A percentile compares a stretch with the other conserved stretches of the same genome.
phyloP scores from a whole-genome alignment of 2,113 vertebrate genomes.

The Psephotus haematonotus region DNA sequence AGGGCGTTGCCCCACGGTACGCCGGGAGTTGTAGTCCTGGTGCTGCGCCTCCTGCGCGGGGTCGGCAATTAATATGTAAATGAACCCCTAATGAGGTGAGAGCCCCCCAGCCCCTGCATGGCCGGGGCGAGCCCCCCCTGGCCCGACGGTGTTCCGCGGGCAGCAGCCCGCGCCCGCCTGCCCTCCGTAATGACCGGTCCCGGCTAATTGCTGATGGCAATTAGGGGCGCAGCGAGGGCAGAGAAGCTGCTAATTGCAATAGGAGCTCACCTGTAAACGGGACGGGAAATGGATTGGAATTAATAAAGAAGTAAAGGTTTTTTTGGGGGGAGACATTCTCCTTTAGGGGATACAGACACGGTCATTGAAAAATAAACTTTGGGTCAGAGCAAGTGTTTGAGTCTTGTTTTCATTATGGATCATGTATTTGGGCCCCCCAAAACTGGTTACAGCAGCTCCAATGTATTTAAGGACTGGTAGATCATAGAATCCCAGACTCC shows the following conservation, averaged over 20 bases:
- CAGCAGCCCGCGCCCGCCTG: background rate
- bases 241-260: background rate
- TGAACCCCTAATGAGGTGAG: background rate
- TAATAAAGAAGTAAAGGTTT: background rate
- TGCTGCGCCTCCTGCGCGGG: too few species aligned
- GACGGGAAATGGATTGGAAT: background rate
- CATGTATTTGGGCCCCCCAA: background rate
- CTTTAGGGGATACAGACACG: background rate
- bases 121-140: background rate
- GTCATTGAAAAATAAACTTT: background rate
- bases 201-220: background rate
- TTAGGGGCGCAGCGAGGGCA: background rate
- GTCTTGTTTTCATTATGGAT: fast-evolving
- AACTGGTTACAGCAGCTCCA: fast-evolving
- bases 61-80: background rate
- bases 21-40: background rate
- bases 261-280: background rate
- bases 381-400: fast-evolving
- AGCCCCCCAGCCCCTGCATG: background rate
- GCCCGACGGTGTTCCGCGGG: background rate
- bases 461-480: background rate
- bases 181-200: background rate
- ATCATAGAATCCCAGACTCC: background rate
- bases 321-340: background rate
- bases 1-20: background rate